Percentiles rank a stretch among this genome's conserved stretches.
phyloP scores from a whole-genome alignment of 2,113 vertebrate genomes.

The Leptosomus discolor region DNA sequence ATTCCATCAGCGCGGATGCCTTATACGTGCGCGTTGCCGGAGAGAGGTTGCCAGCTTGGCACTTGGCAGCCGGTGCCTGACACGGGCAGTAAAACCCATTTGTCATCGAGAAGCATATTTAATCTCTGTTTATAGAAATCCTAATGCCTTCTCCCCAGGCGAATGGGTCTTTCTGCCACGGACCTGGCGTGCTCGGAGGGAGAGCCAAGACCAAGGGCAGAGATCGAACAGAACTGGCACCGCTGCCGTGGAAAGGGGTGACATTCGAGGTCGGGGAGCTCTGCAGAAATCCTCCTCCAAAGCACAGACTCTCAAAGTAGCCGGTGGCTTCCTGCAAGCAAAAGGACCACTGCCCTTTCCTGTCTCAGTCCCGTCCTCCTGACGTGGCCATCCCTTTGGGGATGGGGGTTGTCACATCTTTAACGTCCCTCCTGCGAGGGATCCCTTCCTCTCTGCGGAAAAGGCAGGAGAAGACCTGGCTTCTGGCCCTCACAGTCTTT shows the following conservation, averaged over 20 bases:
- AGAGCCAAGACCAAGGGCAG: not conserved
- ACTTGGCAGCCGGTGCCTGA: not conserved
- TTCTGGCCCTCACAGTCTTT: not conserved
- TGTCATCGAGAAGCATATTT: not conserved
- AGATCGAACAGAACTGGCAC: not conserved
- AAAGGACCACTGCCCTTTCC: not conserved
- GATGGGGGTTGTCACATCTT: not conserved
- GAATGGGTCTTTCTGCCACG: not conserved
- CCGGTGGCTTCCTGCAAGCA: not conserved
- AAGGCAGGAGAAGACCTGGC: not conserved
- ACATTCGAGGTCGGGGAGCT: not conserved
- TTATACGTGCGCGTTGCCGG: not conserved
- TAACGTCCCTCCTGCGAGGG: not conserved
- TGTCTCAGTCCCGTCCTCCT: not conserved
- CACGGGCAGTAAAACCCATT: not conserved
- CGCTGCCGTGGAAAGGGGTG: not conserved
- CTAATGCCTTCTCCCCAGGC: not conserved
- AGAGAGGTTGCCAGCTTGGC: constrained; percentile 17
- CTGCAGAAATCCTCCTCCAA: not conserved
- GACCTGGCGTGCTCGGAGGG: not conserved
- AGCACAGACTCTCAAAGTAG: not conserved
- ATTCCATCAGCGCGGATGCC: not conserved
- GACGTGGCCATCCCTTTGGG: fast-evolving
- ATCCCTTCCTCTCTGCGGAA: not conserved
- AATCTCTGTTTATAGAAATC: not conserved